A percentile compares a stretch with the other conserved stretches of the same genome.
Evolutionary conservation across 2,113 vertebrate species (phyloP).

Genomic region (Morone chrysops): DNA sequence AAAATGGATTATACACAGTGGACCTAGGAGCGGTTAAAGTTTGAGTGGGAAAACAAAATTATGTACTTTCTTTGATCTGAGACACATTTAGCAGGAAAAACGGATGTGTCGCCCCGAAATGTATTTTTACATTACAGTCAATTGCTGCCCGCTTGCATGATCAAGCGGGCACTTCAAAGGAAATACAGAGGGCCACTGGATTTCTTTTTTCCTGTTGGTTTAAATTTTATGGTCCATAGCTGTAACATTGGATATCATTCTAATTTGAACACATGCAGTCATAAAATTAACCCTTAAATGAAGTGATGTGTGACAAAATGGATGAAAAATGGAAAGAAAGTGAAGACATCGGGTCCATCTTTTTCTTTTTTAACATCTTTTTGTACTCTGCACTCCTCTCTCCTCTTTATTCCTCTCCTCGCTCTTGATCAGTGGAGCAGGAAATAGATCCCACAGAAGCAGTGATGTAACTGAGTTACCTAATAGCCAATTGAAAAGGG

Average conservation of each 20-base stretch:
- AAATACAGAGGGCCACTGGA: slow-evolving; percentile 36
- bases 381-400: slow-evolving; percentile 5
- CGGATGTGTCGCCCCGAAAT: slow-evolving; percentile 60
- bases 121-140: slow-evolving; percentile 58
- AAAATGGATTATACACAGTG: slow-evolving; percentile 69
- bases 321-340: background rate
- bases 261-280: slow-evolving; percentile 46
- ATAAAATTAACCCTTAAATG: slow-evolving; percentile 24
- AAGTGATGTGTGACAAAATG: slow-evolving; percentile 13
- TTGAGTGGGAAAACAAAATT: slow-evolving; percentile 65
- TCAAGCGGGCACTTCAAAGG: slow-evolving; percentile 71
- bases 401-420: slow-evolving; percentile 14
- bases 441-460: slow-evolving; percentile 67
- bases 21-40: slow-evolving; percentile 62
- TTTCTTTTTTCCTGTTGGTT: slow-evolving; percentile 20
- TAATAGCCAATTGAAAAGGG: slow-evolving; percentile 65
- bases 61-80: slow-evolving; percentile 73
- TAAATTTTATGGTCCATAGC: slow-evolving; percentile 35
- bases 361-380: slow-evolving; percentile 1
- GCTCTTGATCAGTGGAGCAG: slow-evolving; percentile 64
- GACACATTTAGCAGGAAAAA: slow-evolving; percentile 69
- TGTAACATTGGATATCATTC: slow-evolving; percentile 22
- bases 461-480: slow-evolving; percentile 66
- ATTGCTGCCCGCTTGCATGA: slow-evolving; percentile 65
- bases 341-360: slow-evolving; percentile 16